Evolutionary conservation across 2,797 vertebrate species (phyloP).

Genomic region (Arnoldichthys spilopterus): DNA sequence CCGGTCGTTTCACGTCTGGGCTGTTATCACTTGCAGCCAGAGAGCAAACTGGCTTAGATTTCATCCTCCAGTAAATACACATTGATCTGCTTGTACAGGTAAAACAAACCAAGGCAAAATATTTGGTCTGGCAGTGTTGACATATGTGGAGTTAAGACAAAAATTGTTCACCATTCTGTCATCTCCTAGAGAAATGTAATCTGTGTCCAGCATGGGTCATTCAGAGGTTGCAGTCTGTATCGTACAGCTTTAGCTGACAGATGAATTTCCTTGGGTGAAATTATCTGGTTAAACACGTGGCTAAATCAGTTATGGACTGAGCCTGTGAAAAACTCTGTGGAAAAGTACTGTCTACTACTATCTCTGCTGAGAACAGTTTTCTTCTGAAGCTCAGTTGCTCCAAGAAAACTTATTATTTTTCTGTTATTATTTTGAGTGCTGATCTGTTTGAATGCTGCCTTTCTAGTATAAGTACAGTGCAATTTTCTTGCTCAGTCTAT

Average conservation of each 20-base stretch:
- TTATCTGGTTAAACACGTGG: conserved; percentile 26
- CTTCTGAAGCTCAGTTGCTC: background rate
- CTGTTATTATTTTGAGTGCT: background rate
- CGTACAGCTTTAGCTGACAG: conserved; percentile 5
- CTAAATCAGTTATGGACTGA: conserved; percentile 2
- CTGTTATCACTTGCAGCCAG: conserved; percentile 43
- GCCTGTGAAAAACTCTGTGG: background rate
- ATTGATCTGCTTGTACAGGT: conserved; percentile 74
- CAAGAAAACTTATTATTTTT: background rate
- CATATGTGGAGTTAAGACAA: conserved; percentile 49
- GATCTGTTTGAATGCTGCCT: background rate
- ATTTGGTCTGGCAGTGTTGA: conserved; percentile 65
- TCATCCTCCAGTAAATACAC: conserved; percentile 76
- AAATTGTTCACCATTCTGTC: background rate
- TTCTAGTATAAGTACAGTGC: background rate
- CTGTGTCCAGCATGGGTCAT: background rate
- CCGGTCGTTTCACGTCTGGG: conserved; percentile 4
- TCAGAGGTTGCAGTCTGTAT: background rate
- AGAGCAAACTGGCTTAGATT: conserved; percentile 68
- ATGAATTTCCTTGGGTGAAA: conserved; percentile 15
- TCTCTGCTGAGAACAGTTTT: background rate
- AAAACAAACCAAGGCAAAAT: conserved; percentile 68
- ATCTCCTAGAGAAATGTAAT: background rate
- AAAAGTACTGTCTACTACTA: background rate
- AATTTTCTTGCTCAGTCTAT: background rate